These are phyloP conservation scores for Hermatobates lingyangjiaoensis DNA, from an alignment of 1,140 invertebrate genomes.

Conservation along the genomic window DNA sequence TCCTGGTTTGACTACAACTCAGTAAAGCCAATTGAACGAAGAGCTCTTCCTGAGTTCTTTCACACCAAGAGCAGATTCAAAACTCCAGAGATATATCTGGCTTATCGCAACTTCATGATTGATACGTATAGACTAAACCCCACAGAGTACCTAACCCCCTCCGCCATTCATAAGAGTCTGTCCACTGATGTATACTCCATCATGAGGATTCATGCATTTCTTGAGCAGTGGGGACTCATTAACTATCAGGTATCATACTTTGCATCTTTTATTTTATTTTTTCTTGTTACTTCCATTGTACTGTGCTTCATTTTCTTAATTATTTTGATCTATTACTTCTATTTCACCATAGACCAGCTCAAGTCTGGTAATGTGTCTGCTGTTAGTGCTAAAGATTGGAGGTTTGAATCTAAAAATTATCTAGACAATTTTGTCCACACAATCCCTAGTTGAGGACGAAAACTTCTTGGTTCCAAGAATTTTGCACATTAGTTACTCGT, in stretches of 20 bases:
- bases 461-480: no score
- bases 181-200: conserved; percentile 98
- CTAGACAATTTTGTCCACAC: no score
- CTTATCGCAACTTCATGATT: conserved; percentile 99
- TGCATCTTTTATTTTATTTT: no score
- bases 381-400: no score
- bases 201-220: conserved; percentile 94
- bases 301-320: no score
- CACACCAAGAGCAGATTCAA: conserved; percentile 97
- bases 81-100: conserved; percentile 93
- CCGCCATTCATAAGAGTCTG: conserved; percentile 89
- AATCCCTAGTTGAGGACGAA: no score
- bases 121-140: conserved; percentile 98
- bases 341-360: no score
- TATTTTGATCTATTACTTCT: no score
- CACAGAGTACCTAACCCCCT: conserved; percentile 96
- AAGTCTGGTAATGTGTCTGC: no score
- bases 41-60: conserved; percentile 95
- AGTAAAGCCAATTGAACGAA: conserved; percentile 86
- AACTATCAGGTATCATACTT: conserved; percentile 58
- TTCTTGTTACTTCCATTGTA: no score
- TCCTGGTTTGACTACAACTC: conserved; percentile 99
- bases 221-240: conserved; percentile 97
- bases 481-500: no score
- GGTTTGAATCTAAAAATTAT: no score